These are phyloP conservation scores for Coccyzus lansbergi DNA, from an alignment of 2,797 vertebrate genomes.

Conservation along the genomic window DNA sequence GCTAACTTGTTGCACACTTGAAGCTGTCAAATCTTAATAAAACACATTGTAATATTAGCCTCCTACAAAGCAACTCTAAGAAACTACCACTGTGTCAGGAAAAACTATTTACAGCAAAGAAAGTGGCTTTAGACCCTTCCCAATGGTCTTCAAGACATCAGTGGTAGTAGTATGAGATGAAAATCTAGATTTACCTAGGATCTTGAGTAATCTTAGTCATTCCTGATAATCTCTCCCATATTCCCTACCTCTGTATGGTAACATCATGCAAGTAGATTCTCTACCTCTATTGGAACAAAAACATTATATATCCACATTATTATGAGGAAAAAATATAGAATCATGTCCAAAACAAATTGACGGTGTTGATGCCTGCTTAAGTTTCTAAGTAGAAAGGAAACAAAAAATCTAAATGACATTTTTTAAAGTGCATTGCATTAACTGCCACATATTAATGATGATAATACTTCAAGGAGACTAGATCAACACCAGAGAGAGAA, in stretches of 20 bases:
- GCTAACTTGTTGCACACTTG: not conserved
- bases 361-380: not conserved
- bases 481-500: not conserved
- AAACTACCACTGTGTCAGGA: not conserved
- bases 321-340: not conserved
- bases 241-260: not conserved
- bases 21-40: not conserved
- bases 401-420: not conserved
- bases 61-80: not conserved
- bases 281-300: not conserved
- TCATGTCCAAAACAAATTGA: not conserved
- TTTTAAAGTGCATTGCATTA: not conserved
- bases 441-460: not conserved
- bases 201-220: not conserved
- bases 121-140: not conserved
- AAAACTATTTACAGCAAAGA: not conserved
- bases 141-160: not conserved
- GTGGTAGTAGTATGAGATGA: not conserved
- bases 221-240: not conserved
- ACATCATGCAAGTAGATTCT: not conserved
- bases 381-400: not conserved
- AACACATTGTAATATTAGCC: not conserved
- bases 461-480: not conserved
- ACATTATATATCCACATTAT: not conserved
- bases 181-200: not conserved